Percentiles rank a stretch among this genome's conserved stretches.
Conservation (phyloP, 2,113 vertebrate species). For the Gymnarchus niloticus region DNA sequence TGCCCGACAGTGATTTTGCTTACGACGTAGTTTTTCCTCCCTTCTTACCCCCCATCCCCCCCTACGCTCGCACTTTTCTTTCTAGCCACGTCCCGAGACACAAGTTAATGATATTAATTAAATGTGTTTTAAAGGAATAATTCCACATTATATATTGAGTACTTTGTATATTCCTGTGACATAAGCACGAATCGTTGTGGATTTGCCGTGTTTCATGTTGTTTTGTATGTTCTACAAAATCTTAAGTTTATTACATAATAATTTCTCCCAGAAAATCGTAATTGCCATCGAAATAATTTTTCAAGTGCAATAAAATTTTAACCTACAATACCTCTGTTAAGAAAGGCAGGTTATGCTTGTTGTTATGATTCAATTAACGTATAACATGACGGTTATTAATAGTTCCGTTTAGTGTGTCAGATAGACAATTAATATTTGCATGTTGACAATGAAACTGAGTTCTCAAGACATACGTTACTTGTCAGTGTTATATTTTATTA, state of each 20-base stretch:
- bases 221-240: neutral
- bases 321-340: neutral
- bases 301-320: neutral
- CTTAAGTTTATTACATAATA: neutral
- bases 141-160: neutral
- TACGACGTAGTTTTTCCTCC: slow-evolving; percentile 24
- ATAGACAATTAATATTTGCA: slow-evolving; percentile 1
- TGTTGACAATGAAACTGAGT: neutral
- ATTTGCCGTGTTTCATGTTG: neutral
- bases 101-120: neutral
- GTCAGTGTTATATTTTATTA: neutral
- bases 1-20: slow-evolving; percentile 28
- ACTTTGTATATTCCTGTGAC: neutral
- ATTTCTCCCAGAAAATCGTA: neutral
- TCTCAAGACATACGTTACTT: neutral
- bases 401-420: neutral
- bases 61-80: slow-evolving; percentile 10
- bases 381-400: neutral
- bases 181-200: neutral
- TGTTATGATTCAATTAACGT: neutral
- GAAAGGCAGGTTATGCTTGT: neutral
- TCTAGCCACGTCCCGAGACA: slow-evolving; percentile 14
- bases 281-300: neutral
- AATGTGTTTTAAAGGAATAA: neutral
- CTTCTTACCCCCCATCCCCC: neutral